Conservation (phyloP, 2,888 invertebrate species). For the Noctua pronuba region DNA sequence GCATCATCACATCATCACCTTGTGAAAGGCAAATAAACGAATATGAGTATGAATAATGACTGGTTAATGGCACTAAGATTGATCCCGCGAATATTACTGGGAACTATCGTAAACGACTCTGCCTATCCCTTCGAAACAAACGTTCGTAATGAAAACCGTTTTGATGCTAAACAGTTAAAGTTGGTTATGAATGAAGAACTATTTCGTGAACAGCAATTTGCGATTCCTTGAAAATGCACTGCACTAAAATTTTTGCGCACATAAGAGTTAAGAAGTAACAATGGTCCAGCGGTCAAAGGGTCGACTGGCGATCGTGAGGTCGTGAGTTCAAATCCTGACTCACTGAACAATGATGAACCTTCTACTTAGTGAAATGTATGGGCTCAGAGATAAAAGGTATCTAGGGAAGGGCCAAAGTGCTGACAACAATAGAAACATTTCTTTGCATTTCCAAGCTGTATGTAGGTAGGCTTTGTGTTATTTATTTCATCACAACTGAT, state of each 20-base stretch:
- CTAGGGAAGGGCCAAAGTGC: not conserved
- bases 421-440: not conserved
- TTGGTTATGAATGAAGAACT: not conserved
- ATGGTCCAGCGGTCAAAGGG: slow-evolving; percentile 42
- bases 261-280: slow-evolving; percentile 27
- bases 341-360: slow-evolving; percentile 42
- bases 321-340: slow-evolving; percentile 38
- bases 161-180: not conserved
- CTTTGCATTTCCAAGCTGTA: not conserved
- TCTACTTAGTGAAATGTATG: slow-evolving; percentile 1
- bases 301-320: slow-evolving; percentile 42
- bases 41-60: no score
- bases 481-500: not conserved
- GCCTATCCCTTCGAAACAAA: not conserved
- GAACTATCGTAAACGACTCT: not conserved
- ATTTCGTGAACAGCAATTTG: not conserved
- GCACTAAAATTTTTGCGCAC: not conserved
- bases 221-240: not conserved
- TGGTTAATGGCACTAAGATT: not conserved
- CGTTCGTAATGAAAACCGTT: not conserved
- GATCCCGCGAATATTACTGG: not conserved
- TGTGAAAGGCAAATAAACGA: no score
- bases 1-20: no score
- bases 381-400: slow-evolving; percentile 11
- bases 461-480: not conserved